phyloP scores from a whole-genome alignment of 2,113 vertebrate species.

The Gadus macrocephalus region DNA sequence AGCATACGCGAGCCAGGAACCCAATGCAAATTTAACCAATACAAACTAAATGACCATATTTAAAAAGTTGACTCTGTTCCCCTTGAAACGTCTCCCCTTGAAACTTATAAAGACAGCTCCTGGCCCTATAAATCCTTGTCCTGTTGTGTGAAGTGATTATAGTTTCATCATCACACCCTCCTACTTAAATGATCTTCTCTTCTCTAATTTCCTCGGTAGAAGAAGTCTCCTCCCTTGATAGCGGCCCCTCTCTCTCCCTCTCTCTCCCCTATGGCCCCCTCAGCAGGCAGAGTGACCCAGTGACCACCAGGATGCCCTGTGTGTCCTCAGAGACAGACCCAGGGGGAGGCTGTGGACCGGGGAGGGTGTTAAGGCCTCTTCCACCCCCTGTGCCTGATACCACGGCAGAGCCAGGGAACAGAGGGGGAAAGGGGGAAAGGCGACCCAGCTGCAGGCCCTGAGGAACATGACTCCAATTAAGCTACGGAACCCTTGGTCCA shows the following conservation, averaged over 20 bases:
- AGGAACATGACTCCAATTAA: slow-evolving; percentile 71
- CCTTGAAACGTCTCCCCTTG: slow-evolving; percentile 35
- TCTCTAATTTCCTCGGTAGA: slow-evolving; percentile 15
- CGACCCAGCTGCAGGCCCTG: slow-evolving; percentile 52
- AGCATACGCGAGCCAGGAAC: too few relatives aligned
- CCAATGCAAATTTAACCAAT: too few relatives aligned
- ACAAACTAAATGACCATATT: too few relatives aligned
- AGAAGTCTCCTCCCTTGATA: slow-evolving; percentile 51
- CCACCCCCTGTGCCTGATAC: slow-evolving; percentile 51
- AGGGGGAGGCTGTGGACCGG: slow-evolving; percentile 40
- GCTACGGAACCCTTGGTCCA: slow-evolving; percentile 46
- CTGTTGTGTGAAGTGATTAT: slow-evolving; percentile 41
- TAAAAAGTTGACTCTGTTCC: too few relatives aligned
- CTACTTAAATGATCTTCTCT: slow-evolving; percentile 37
- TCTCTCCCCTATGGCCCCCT: slow-evolving; percentile 52
- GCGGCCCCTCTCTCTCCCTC: slow-evolving; percentile 49
- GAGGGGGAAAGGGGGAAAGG: slow-evolving; percentile 23
- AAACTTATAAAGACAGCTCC: slow-evolving; percentile 46
- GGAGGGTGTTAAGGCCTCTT: slow-evolving; percentile 41
- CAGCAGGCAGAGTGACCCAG: slow-evolving; percentile 54
- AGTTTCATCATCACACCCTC: slow-evolving; percentile 51
- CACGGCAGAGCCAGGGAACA: slow-evolving; percentile 38
- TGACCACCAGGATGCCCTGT: slow-evolving; percentile 61
- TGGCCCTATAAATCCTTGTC: slow-evolving; percentile 53
- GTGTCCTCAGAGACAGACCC: slow-evolving; percentile 49